Evolutionary conservation across 2,113 vertebrate species (phyloP).

Genomic region (Bagarius yarrelli): DNA sequence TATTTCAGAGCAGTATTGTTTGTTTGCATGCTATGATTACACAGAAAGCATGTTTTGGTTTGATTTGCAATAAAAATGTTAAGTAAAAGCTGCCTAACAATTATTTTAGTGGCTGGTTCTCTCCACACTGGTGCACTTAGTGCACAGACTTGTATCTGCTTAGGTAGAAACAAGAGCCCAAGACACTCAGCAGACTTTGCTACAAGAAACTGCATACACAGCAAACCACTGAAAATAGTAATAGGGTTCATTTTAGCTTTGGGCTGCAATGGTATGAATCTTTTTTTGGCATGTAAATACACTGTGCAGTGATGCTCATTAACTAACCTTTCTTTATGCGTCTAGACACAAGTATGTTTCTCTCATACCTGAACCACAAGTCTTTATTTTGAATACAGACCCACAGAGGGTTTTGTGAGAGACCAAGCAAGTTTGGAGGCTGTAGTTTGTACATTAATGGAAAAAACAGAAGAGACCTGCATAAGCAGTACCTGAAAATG

Average conservation of each 20-base stretch:
- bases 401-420: constrained; percentile 45
- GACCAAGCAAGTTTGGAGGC: constrained; percentile 52
- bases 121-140: background rate
- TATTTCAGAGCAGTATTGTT: background rate
- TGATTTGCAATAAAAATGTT: background rate
- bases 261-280: constrained; percentile 32
- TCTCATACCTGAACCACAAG: constrained; percentile 59
- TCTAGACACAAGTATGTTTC: constrained; percentile 70
- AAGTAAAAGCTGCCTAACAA: no score
- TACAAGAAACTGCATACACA: constrained; percentile 21
- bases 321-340: constrained; percentile 55
- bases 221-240: constrained; percentile 30
- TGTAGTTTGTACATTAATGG: constrained; percentile 68
- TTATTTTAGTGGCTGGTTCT: background rate
- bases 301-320: constrained; percentile 52
- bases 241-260: constrained; percentile 29
- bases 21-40: background rate
- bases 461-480: constrained; percentile 62
- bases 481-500: constrained; percentile 26
- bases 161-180: background rate
- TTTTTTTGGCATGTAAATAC: constrained; percentile 49
- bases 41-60: background rate
- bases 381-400: constrained; percentile 58
- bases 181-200: background rate
- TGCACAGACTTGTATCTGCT: constrained; percentile 8